Evolutionary conservation across 2,113 vertebrate genomes (phyloP).

Genomic region (Paratilapia polleni): DNA sequence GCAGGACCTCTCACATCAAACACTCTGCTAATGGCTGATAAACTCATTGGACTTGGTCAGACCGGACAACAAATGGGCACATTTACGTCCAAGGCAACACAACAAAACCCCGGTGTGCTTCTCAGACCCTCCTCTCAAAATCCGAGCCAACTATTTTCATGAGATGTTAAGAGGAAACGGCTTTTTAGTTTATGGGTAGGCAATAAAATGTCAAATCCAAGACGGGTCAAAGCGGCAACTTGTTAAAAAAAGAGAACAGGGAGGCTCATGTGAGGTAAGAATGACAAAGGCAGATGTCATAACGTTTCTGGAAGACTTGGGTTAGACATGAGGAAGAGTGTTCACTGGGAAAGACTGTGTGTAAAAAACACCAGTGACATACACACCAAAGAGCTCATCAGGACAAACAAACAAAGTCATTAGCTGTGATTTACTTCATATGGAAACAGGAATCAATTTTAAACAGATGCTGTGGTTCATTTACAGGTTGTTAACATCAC

Average conservation of each 20-base stretch:
- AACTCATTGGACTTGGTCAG: constrained; percentile 40
- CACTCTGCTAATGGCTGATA: constrained; percentile 58
- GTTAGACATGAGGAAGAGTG: constrained; percentile 16
- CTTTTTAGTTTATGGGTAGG: constrained; percentile 58
- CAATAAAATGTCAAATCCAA: constrained; percentile 60
- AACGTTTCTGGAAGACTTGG: neutral
- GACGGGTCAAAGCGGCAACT: constrained; percentile 48
- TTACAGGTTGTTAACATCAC: constrained; percentile 45
- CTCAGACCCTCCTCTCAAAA: neutral
- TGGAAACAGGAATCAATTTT: constrained; percentile 26
- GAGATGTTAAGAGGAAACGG: constrained; percentile 55
- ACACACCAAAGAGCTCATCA: constrained; percentile 23
- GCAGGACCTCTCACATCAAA: constrained; percentile 68
- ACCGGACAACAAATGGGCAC: constrained; percentile 47
- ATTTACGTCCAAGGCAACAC: constrained; percentile 15
- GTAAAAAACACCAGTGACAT: neutral
- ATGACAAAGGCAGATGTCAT: constrained; percentile 63
- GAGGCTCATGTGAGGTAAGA: constrained; percentile 35
- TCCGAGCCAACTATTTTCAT: constrained; percentile 49
- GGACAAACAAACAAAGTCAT: constrained; percentile 16
- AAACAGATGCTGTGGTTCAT: constrained; percentile 58
- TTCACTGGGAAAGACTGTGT: neutral
- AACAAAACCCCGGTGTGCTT: constrained; percentile 13
- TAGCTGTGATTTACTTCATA: constrained; percentile 27
- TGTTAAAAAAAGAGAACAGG: constrained; percentile 34